Conservation (phyloP, 92 coral and sea anemone species). For the Galaxea fascicularis region DNA sequence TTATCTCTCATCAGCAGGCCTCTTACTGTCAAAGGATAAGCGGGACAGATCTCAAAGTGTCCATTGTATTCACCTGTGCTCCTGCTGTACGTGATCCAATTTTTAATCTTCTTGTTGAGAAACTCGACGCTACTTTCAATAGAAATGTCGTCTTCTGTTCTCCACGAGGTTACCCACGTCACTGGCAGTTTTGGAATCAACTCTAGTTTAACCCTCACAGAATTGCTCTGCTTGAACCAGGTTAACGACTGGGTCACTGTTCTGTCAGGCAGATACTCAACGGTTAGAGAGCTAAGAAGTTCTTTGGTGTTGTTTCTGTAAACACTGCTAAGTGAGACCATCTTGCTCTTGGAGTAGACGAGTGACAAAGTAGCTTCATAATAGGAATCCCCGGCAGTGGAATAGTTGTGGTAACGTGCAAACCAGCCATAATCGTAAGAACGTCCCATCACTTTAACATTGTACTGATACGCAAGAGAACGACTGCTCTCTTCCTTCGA, state of each 20-base stretch:
- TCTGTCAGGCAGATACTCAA: slow-evolving; percentile 90
- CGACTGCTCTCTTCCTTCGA: slow-evolving; percentile 41
- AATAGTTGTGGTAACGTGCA: slow-evolving; percentile 67
- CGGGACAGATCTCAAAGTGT: slow-evolving; percentile 72
- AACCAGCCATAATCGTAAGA: slow-evolving; percentile 85
- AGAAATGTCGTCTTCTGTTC: slow-evolving; percentile 58
- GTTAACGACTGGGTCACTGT: slow-evolving; percentile 71
- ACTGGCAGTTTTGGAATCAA: slow-evolving; percentile 67
- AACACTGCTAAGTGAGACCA: slow-evolving; percentile 69
- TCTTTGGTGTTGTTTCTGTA: slow-evolving; percentile 62
- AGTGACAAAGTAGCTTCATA: slow-evolving; percentile 71
- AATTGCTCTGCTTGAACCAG: slow-evolving; percentile 77
- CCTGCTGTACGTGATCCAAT: slow-evolving; percentile 64
- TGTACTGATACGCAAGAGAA: slow-evolving; percentile 46
- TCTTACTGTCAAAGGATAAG: slow-evolving; percentile 67
- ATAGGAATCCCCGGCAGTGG: slow-evolving; percentile 59
- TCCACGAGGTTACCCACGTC: slow-evolving; percentile 72
- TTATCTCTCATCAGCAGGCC: slow-evolving; percentile 68
- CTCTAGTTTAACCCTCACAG: slow-evolving; percentile 56
- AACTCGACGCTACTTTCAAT: slow-evolving; percentile 60
- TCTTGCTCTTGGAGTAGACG: slow-evolving; percentile 81
- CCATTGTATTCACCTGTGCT: slow-evolving; percentile 67
- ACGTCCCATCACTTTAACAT: slow-evolving; percentile 63
- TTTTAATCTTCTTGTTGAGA: slow-evolving; percentile 68
- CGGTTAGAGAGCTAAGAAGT: slow-evolving; percentile 54